Conservation (phyloP, 2,888 invertebrate species). For the Eupelmus urozonus region DNA sequence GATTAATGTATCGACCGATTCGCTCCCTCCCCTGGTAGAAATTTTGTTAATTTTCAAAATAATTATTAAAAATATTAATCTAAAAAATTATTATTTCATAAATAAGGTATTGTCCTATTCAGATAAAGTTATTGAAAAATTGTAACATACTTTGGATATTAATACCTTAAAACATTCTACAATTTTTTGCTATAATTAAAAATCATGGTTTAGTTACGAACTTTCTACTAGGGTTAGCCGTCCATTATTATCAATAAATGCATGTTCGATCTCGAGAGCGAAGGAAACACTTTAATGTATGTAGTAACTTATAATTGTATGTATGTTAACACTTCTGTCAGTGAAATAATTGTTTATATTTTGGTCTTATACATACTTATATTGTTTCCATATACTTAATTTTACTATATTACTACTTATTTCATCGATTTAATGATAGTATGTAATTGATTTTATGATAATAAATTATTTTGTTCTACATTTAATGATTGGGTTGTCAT, state of each 20-base stretch:
- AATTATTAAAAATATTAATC: neutral
- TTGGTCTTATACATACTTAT: neutral
- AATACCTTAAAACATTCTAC: too few relatives aligned
- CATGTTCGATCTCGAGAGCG: neutral
- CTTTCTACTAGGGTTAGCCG: neutral
- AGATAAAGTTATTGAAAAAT: too few relatives aligned
- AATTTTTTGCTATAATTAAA: neutral
- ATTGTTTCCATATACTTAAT: neutral
- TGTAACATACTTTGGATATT: too few relatives aligned
- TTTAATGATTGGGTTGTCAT: neutral
- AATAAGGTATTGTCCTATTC: too few relatives aligned
- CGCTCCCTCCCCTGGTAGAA: neutral
- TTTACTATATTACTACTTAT: conserved; percentile 13
- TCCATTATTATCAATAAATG: neutral
- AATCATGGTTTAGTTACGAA: neutral
- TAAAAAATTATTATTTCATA: neutral
- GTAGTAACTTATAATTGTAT: neutral
- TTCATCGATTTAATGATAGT: conserved; percentile 2
- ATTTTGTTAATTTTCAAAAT: conserved; percentile 3
- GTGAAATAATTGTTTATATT: conserved; percentile 4
- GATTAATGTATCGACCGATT: neutral
- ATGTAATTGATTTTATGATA: conserved; percentile 56
- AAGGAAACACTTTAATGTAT: neutral
- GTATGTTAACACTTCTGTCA: neutral
- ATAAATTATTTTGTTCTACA: conserved; percentile 61